A percentile compares a stretch with the other conserved stretches of the same genome.
These are phyloP conservation scores for Pachliopta kotzebuea DNA, from an alignment of 2,888 invertebrate species.

Conservation along the genomic window DNA sequence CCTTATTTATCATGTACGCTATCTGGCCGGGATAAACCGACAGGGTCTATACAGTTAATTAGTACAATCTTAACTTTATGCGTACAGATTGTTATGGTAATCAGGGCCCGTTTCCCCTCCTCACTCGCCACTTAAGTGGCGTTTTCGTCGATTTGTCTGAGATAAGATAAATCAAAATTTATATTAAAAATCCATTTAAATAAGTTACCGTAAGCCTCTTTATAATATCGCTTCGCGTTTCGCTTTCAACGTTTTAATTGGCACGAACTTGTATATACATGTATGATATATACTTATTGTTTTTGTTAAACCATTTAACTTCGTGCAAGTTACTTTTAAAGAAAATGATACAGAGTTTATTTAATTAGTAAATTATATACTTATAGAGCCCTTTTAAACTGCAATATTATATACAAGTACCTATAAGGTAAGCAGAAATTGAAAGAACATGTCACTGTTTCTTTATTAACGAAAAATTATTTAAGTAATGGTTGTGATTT, in stretches of 20 bases:
- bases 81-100: conserved; percentile 75
- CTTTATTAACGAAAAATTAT: too few relatives aligned
- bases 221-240: conserved; percentile 2
- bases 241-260: conserved; percentile 20
- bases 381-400: too few relatives aligned
- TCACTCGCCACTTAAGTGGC: conserved; percentile 59
- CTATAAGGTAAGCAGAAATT: too few relatives aligned
- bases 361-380: too few relatives aligned
- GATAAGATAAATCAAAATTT: conserved; percentile 59
- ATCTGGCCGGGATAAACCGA: conserved; percentile 49
- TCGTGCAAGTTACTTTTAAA: not conserved
- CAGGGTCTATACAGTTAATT: conserved; percentile 62
- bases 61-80: conserved; percentile 75
- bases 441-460: too few relatives aligned
- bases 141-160: conserved; percentile 68
- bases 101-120: conserved; percentile 48
- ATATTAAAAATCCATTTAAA: conserved; percentile 45
- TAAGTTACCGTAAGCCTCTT: conserved; percentile 23
- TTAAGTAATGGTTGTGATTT: too few relatives aligned
- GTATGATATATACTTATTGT: not conserved
- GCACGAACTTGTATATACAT: not conserved
- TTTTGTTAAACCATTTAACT: not conserved
- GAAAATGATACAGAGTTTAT: too few relatives aligned
- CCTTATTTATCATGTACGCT: conserved; percentile 50
- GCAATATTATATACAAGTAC: too few relatives aligned